phyloP scores from a whole-genome alignment of 2,113 vertebrate genomes.

The Kryptolebias marmoratus region DNA sequence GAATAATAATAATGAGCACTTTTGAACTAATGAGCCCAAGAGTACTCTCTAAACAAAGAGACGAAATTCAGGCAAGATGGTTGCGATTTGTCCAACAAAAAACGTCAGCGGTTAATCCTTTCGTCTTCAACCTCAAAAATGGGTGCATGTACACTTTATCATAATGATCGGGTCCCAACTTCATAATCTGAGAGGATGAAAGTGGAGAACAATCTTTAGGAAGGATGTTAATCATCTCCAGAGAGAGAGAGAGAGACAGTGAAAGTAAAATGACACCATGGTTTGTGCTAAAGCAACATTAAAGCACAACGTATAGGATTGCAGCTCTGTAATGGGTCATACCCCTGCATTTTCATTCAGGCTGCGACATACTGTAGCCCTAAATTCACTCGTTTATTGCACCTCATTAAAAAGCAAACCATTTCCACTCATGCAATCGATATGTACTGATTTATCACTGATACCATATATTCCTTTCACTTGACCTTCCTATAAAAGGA shows the following conservation, averaged over 20 bases:
- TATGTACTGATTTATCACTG: slow-evolving; percentile 49
- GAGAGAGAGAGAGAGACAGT: slow-evolving; percentile 17
- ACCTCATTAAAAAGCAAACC: slow-evolving; percentile 49
- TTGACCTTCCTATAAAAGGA: slow-evolving; percentile 20
- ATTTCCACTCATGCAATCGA: slow-evolving; percentile 41
- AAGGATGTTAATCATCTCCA: slow-evolving; percentile 42
- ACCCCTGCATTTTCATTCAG: slow-evolving; percentile 24
- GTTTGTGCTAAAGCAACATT: slow-evolving; percentile 36
- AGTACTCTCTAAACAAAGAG: slow-evolving; percentile 32
- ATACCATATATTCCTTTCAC: slow-evolving; percentile 10
- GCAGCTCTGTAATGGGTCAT: slow-evolving; percentile 23
- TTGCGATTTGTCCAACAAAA: slow-evolving; percentile 32
- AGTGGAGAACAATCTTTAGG: slow-evolving; percentile 60
- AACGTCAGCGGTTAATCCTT: slow-evolving; percentile 27
- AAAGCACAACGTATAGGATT: slow-evolving; percentile 19
- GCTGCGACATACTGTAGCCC: neutral
- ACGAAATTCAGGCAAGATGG: slow-evolving; percentile 27
- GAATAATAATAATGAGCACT: slow-evolving; percentile 46
- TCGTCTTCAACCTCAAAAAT: slow-evolving; percentile 37
- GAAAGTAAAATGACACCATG: slow-evolving; percentile 30
- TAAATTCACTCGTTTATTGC: slow-evolving; percentile 47
- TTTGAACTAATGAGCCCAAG: slow-evolving; percentile 51
- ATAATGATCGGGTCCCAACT: slow-evolving; percentile 34
- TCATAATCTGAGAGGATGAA: slow-evolving; percentile 58
- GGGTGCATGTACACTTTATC: slow-evolving; percentile 24